Evolutionary conservation across 2,797 vertebrate species (phyloP).

Genomic region (Erethizon dorsatum): DNA sequence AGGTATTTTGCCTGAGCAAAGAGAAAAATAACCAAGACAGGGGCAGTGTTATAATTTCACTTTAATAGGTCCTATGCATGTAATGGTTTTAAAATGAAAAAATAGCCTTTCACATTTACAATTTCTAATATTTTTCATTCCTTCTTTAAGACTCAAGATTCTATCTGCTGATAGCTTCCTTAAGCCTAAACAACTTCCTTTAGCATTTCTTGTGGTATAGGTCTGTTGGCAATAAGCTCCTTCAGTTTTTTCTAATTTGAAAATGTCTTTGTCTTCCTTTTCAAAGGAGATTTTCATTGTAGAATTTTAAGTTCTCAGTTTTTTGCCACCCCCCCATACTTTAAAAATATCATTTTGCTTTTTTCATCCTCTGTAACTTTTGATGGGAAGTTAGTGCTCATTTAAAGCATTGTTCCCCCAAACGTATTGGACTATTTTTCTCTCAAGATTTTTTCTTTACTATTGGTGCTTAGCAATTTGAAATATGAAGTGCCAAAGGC

Average conservation of each 20-base stretch:
- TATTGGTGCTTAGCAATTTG: background rate
- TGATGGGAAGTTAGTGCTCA: background rate
- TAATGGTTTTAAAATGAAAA: constrained; percentile 57
- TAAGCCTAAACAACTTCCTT: constrained; percentile 29
- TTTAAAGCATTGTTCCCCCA: background rate
- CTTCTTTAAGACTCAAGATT: constrained; percentile 53
- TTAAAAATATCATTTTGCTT: constrained; percentile 18
- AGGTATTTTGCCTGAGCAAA: background rate
- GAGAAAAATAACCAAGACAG: background rate
- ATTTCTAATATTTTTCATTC: constrained; percentile 54
- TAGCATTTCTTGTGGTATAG: background rate
- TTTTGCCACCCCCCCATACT: background rate
- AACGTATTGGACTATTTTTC: background rate
- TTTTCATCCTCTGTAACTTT: constrained; percentile 10
- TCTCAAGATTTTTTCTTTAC: constrained; percentile 23
- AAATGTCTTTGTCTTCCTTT: constrained; percentile 52
- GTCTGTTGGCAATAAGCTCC: background rate
- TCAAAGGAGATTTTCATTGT: constrained; percentile 38
- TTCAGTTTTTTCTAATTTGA: constrained; percentile 8
- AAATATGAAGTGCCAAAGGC: background rate
- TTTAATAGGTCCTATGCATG: background rate
- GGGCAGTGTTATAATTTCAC: background rate
- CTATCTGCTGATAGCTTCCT: background rate
- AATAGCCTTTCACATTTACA: constrained; percentile 30
- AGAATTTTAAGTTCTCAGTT: constrained; percentile 28